Conservation (phyloP, 1,140 invertebrate genomes). For the Hylaeus volcanicus region DNA sequence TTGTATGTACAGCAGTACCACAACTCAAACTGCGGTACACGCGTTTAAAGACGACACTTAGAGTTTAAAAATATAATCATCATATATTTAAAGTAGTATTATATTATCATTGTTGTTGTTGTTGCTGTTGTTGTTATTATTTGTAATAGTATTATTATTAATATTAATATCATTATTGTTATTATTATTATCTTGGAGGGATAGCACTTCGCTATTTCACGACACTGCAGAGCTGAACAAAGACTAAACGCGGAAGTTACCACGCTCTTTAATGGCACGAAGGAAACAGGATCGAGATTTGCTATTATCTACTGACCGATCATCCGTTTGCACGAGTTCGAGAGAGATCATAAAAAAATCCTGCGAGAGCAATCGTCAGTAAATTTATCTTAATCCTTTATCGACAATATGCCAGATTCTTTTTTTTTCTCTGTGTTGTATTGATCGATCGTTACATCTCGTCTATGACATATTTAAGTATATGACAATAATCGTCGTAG, state of each 20-base stretch:
- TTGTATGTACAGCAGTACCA: conserved; percentile 76
- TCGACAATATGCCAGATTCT: not conserved
- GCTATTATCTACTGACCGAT: conserved; percentile 20
- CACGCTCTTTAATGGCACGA: conserved; percentile 80
- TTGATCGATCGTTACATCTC: conserved; percentile 23
- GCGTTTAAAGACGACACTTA: conserved; percentile 79
- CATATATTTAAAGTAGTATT: conserved; percentile 78
- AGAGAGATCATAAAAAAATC: not conserved
- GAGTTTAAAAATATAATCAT: conserved; percentile 82
- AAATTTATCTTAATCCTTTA: not conserved
- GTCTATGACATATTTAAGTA: conserved; percentile 8
- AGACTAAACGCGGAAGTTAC: conserved; percentile 79
- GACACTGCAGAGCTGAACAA: conserved; percentile 77
- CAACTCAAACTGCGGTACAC: conserved; percentile 68
- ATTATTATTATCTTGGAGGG: conserved; percentile 80
- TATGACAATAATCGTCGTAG: conserved; percentile 30
- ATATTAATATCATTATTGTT: conserved; percentile 67
- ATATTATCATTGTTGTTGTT: conserved; percentile 66
- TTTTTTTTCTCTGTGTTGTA: not conserved
- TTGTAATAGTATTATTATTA: conserved; percentile 66
- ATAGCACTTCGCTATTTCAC: conserved; percentile 79
- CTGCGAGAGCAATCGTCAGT: not conserved
- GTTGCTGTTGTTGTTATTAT: conserved; percentile 65
- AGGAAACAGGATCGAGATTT: conserved; percentile 55
- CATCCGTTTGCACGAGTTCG: not conserved